These are phyloP conservation scores for Percina caprodes DNA, from an alignment of 2,113 vertebrate genomes.

Conservation along the genomic window DNA sequence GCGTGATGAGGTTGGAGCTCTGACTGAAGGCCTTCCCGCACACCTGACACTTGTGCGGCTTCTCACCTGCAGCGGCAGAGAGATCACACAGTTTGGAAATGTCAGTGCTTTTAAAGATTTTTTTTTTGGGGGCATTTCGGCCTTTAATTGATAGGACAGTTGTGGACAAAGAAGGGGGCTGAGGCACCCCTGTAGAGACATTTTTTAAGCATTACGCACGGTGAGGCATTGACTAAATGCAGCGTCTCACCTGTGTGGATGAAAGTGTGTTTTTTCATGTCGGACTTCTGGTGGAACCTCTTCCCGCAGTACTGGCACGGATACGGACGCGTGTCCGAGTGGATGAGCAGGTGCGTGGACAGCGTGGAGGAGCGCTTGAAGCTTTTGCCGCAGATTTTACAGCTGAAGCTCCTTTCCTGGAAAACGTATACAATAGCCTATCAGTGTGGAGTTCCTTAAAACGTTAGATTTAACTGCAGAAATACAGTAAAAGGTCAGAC, in stretches of 20 bases:
- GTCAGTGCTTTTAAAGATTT: not conserved
- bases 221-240: not conserved
- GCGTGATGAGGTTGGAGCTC: conserved; percentile 99
- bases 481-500: not conserved
- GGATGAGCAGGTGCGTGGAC: conserved; percentile 97
- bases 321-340: conserved; percentile 97
- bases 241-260: conserved; percentile 92
- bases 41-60: conserved; percentile 99
- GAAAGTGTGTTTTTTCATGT: conserved; percentile 99
- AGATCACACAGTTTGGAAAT: not conserved
- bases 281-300: conserved; percentile 98
- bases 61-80: conserved; percentile 88
- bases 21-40: conserved; percentile 99
- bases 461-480: not conserved
- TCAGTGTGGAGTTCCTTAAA: not conserved
- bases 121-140: too few species aligned
- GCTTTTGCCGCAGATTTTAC: conserved; percentile 97
- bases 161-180: too few species aligned
- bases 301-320: conserved; percentile 99
- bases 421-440: not conserved
- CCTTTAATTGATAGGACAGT: too few species aligned
- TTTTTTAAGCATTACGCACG: conserved; percentile 7
- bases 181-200: too few species aligned
- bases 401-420: conserved; percentile 96
- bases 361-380: conserved; percentile 98